Evolutionary conservation across 2,113 vertebrate species (phyloP).

Genomic region (Myotis yumanensis): DNA sequence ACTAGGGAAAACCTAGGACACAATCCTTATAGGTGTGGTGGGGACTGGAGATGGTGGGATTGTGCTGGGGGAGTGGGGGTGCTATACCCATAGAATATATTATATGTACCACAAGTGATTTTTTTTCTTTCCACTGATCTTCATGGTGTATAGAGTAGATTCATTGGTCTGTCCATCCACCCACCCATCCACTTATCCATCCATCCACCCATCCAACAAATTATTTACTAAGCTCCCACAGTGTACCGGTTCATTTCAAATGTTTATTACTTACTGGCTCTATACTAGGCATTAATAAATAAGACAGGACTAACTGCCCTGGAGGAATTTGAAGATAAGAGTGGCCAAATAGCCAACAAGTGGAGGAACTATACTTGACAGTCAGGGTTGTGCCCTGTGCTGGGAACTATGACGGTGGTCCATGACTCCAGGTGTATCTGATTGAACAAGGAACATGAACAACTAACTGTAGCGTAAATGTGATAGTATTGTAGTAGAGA

Average conservation of each 20-base stretch:
- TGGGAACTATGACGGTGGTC: background rate
- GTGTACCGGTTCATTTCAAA: background rate
- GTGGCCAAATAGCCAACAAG: background rate
- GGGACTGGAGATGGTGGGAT: background rate
- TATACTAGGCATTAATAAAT: background rate
- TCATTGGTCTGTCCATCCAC: background rate
- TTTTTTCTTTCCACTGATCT: conserved; percentile 14
- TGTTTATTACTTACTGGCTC: background rate
- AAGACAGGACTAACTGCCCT: background rate
- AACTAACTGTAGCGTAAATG: background rate
- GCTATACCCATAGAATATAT: background rate
- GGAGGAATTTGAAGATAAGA: background rate
- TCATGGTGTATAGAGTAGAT: background rate
- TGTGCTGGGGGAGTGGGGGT: background rate
- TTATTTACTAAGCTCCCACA: background rate
- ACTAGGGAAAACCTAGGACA: background rate
- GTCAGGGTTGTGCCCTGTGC: background rate
- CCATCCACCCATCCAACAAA: background rate
- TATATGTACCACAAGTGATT: background rate
- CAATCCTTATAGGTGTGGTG: background rate
- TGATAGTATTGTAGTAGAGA: background rate
- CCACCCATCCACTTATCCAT: background rate
- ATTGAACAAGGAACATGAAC: background rate
- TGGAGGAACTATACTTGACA: background rate
- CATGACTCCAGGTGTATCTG: background rate